Base-by-base conservation (phyloP, 1,140 invertebrate species). In the Bombus pyrosoma region DNA sequence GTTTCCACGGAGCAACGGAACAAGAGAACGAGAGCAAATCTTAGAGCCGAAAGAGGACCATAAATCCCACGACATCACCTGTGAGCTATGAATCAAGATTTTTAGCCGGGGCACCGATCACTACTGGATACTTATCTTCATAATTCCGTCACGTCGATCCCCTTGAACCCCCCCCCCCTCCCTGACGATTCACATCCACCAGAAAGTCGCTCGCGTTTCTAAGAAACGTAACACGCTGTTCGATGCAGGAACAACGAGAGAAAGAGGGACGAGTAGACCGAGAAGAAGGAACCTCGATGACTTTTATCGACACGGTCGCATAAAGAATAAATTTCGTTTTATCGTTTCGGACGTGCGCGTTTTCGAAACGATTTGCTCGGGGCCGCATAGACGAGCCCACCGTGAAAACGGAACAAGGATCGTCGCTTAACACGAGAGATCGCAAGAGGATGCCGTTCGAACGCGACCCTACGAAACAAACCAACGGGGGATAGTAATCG, bases 21-120 rank as follows among this genome's bases (percentile, higher is more conserved):
- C 41, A 28, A 39, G 83, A 83, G 91, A 88, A 91, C 87, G 86
- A 77, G 75, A 85, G 71, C 75, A 88, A 91, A 92, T 91, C 75
- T 92, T 92, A 93, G 85, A 77, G 41, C 77, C 74, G 82, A 88
- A 91, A 82, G 85, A 87, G 79, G 75, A 71, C 62, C 74, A 91
- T 93, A 94, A 93, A 94, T 93, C 89, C 86, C 41, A 15, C 41
- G 86, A 86, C 91, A 92, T 93, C 68, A 88, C 72, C 62, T 59
- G 22, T 25, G 47, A 57, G 83, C 83, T 82, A 92, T 93, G 92
- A 93, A 94, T 94, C 92, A 93, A 89, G 92, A 91, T 93, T 91
- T 92, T 93, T 90, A 87, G 90, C 25, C 71, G 78, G 75, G 81
- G 79, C 84, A 83, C 86, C 91, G 83, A 77, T 79, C 86, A 13